These are phyloP conservation scores for Tenthredo distinguenda DNA, from an alignment of 2,888 invertebrate genomes.

Conservation along the genomic window DNA sequence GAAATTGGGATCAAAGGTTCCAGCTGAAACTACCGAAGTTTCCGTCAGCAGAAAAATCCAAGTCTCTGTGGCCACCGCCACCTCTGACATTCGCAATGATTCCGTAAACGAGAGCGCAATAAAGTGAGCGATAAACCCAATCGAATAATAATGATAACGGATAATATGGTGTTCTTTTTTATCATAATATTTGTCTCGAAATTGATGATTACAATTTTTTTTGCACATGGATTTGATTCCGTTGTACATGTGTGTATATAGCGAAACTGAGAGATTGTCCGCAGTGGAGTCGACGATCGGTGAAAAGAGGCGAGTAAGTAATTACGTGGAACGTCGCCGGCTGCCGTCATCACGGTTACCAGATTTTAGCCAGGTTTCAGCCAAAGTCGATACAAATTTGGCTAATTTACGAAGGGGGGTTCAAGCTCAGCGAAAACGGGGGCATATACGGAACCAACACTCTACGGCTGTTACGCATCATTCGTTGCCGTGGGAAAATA, in stretches of 20 bases:
- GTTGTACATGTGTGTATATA: not conserved
- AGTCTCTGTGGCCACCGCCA: not conserved
- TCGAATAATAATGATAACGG: not conserved
- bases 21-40: not conserved
- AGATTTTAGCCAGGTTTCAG: constrained; percentile 61
- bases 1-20: not conserved
- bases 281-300: not conserved
- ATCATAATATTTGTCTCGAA: not conserved
- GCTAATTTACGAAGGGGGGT: constrained; percentile 55
- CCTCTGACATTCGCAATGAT: not conserved
- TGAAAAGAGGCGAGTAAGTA: not conserved
- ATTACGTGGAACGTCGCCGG: constrained; percentile 14
- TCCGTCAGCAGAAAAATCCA: not conserved
- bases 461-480: not conserved
- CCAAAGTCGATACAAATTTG: constrained; percentile 61
- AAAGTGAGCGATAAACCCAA: not conserved
- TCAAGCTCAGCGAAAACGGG: constrained; percentile 53
- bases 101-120: not conserved
- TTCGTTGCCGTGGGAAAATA: not conserved
- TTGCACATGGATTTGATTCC: not conserved
- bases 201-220: not conserved
- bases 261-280: constrained; percentile 6
- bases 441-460: not conserved
- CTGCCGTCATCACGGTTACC: constrained; percentile 56
- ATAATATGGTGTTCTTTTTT: not conserved